Percentiles rank a stretch among this genome's conserved stretches.
phyloP scores from a whole-genome alignment of 2,888 invertebrate genomes.

The Acanthoscelides obtectus region DNA sequence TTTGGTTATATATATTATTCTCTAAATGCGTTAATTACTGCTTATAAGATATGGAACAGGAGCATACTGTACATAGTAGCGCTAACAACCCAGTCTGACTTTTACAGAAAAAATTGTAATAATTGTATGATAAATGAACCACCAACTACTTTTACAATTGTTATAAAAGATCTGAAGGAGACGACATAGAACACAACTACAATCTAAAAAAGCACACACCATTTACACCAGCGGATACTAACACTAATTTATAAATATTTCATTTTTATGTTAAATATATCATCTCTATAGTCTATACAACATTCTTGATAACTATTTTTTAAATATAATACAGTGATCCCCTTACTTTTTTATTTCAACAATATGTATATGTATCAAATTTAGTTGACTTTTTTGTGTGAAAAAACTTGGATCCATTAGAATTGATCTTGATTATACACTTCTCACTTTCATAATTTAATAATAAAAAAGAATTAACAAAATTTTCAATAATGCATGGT shows the following conservation, averaged over 20 bases:
- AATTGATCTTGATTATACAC: neutral
- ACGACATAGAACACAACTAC: slow-evolving; percentile 40
- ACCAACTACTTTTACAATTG: neutral
- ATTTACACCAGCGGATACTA: slow-evolving; percentile 46
- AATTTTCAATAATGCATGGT: neutral
- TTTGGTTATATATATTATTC: too few species aligned
- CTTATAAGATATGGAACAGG: neutral
- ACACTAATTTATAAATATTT: slow-evolving; percentile 45
- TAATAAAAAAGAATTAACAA: neutral
- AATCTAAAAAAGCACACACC: slow-evolving; percentile 47
- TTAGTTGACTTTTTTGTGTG: slow-evolving; percentile 28
- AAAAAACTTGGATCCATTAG: slow-evolving; percentile 23
- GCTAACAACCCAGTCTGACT: neutral
- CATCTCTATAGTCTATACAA: slow-evolving; percentile 46
- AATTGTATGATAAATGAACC: neutral
- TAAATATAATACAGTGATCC: slow-evolving; percentile 45
- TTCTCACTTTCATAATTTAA: neutral
- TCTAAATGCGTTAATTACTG: too few species aligned
- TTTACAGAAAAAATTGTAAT: neutral
- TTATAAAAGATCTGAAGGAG: slow-evolving; percentile 22
- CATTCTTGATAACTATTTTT: slow-evolving; percentile 42
- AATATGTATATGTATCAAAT: slow-evolving; percentile 47
- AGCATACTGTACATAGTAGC: neutral
- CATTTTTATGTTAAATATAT: slow-evolving; percentile 42
- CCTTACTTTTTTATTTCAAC: slow-evolving; percentile 41